Base-by-base conservation (phyloP, 2,113 vertebrate genomes). In the Saguinus imperator region DNA sequence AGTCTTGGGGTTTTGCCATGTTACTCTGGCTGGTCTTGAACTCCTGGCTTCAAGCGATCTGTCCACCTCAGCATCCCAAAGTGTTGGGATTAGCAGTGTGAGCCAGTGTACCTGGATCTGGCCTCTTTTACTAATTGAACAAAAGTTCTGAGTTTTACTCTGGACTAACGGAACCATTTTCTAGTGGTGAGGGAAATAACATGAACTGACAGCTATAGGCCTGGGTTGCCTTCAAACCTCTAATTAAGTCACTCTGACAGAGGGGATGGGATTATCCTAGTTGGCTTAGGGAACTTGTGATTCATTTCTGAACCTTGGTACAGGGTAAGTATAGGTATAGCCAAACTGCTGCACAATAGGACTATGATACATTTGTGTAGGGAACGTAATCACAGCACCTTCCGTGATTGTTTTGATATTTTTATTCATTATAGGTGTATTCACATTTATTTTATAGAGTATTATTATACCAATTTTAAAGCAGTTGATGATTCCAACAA, bases 91-190 rank as follows among this genome's bases (percentile, higher is more conserved):
- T 64, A 64, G 12, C 27, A 13, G 27, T 64, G 61, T 27, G 29
- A 64, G 27, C 61, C 61, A 64, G 11, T 64, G 61, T 12, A 64
- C 61, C 27, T 27, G 29, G 12, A 27, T 27, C 61, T 64, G 27
- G 61, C 11, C 12, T 96, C 32, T 70, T 87, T 76, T 84, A 91
- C 58, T 16, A 4, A 25, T 40, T 91, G 35, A 82, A 61, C 9
- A 66, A 29, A 94, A 72, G 57, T 86, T 97, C 21, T 70, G n/a
- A 45, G 27, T 77, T 86, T 96, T 16, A 66, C 43, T 94, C 10
- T 81, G 64, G 35, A 91, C 50, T 57, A 87, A 14, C 6, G 61
- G 55, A 55, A 40, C 17, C 9, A 72, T 79, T 93, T 87, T 72
- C 17, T 93, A 23, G 32, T 87, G 13, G 18, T 57, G 16, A 66